Evolutionary conservation across 92 coral and sea anemone species (phyloP), one percentile per base, ranked within the genome.

Genomic region (Metridium senile): DNA sequence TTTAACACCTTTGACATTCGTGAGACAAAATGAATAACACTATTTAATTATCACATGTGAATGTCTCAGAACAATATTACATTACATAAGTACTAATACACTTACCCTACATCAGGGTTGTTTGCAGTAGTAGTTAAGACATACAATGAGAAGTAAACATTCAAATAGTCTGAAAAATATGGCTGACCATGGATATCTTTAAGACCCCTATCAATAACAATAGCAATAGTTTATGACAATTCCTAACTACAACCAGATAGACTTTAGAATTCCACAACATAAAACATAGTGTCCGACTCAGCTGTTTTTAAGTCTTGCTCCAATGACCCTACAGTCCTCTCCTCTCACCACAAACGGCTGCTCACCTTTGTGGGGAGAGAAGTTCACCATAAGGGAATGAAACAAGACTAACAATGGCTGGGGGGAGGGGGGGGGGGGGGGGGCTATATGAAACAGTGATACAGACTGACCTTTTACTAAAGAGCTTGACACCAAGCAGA

Each of bases 51-150:
- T n/a, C n/a, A n/a, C n/a, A n/a, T n/a, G n/a, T n/a, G n/a, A n/a
- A n/a, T n/a, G n/a, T n/a, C n/a, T n/a, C n/a, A n/a, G n/a, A n/a
- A n/a, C n/a, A n/a, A n/a, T n/a, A n/a, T n/a, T n/a, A n/a, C n/a
- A n/a, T n/a, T n/a, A n/a, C n/a, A n/a, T n/a, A n/a, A n/a, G n/a
- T n/a, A n/a, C n/a, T n/a, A n/a, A n/a, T n/a, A 30, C 30, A 89
- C 99, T 80, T 63, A 95, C 99, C 87, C 92, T n/a, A 95, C 87
- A 71, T 95, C 99, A 23, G 99, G 99, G 23, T 93, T 95, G 82
- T 95, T 95, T 18, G 99, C 97, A 56, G 99, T 92, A 0, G 99
- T 95, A 13, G 99, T 92, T 26, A 95, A 85, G 28, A 95, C 93
- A 68, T 95, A 95, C 71, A 95, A 56, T 18, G 70, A 70, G 75